phyloP scores from a whole-genome alignment of 2,797 vertebrate species.

The Staurois parvus region DNA sequence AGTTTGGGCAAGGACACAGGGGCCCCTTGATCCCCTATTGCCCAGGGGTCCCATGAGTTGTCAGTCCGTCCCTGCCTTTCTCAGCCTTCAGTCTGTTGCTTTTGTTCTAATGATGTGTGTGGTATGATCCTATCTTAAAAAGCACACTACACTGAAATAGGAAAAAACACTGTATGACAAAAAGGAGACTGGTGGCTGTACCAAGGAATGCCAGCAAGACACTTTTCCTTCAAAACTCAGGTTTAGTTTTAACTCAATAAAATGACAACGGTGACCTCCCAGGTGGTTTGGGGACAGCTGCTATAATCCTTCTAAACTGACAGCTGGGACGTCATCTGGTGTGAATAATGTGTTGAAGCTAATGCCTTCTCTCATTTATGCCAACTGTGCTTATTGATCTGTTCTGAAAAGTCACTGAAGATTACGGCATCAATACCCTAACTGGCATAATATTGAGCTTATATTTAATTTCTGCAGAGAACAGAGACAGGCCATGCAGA shows the following conservation, averaged over 20 bases:
- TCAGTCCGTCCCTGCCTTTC: no score
- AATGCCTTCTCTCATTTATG: neutral
- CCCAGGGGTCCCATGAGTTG: no score
- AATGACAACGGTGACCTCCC: neutral
- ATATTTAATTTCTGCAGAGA: neutral
- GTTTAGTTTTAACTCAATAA: neutral
- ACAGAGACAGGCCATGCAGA: neutral
- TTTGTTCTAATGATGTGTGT: no score
- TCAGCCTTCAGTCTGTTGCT: no score
- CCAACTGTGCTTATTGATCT: slow-evolving; percentile 34
- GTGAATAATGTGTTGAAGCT: neutral
- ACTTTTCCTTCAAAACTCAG: neutral
- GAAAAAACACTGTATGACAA: neutral
- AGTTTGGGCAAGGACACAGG: no score
- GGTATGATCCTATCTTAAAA: no score
- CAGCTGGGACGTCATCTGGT: slow-evolving; percentile 38
- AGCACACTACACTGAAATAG: no score
- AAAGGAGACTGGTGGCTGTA: neutral
- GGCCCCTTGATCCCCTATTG: no score
- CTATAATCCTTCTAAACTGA: slow-evolving; percentile 11
- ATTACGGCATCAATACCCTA: neutral
- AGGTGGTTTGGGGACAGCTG: slow-evolving; percentile 27
- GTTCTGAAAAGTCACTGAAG: neutral
- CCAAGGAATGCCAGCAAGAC: neutral
- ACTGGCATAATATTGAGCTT: neutral